phyloP scores from a whole-genome alignment of 2,113 vertebrate genomes.

The Penelope pileata region DNA sequence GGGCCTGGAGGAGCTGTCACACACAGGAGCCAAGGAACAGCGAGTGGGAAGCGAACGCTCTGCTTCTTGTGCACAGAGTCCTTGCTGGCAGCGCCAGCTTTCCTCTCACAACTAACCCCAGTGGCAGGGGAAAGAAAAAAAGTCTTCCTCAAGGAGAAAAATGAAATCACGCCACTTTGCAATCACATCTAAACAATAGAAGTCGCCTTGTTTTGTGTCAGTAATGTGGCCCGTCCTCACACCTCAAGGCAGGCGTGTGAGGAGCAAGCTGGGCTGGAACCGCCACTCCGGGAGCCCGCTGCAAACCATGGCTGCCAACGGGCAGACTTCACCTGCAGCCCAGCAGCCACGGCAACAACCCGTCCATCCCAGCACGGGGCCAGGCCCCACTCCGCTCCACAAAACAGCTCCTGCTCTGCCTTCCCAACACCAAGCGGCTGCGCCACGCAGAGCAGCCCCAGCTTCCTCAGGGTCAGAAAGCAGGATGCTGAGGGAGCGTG shows the following conservation, averaged over 20 bases:
- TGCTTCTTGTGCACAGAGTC: background rate
- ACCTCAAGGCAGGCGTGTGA: background rate
- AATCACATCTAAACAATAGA: background rate
- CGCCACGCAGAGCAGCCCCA: background rate
- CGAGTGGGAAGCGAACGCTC: background rate
- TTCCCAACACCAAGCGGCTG: background rate
- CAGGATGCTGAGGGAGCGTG: background rate
- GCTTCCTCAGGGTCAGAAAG: background rate
- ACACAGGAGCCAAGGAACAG: background rate
- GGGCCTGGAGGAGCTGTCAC: background rate
- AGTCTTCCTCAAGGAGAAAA: background rate
- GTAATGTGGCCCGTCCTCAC: background rate
- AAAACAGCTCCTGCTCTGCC: background rate
- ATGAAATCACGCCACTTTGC: background rate
- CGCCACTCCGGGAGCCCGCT: background rate
- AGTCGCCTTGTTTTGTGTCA: background rate
- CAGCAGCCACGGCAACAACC: background rate
- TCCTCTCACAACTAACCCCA: background rate
- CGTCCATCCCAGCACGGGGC: background rate
- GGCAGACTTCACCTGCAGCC: background rate
- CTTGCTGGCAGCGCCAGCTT: background rate
- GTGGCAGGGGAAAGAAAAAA: constrained; percentile 2
- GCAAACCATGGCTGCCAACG: background rate
- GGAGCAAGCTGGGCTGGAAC: background rate
- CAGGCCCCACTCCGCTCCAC: background rate